Evolutionary conservation across 2,113 vertebrate species (phyloP).

Genomic region (Equus quagga): DNA sequence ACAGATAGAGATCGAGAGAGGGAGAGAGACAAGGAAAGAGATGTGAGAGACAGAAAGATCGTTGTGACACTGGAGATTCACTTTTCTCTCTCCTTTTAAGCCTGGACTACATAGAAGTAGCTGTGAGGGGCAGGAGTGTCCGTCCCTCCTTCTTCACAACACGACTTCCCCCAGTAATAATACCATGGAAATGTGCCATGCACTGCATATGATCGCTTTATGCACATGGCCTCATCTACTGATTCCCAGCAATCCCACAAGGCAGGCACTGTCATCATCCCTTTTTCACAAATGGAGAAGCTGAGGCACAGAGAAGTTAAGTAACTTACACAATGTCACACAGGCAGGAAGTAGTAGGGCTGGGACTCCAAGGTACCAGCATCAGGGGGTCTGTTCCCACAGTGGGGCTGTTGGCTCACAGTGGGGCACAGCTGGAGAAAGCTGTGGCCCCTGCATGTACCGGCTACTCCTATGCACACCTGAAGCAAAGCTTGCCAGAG

Average conservation of each 20-base stretch:
- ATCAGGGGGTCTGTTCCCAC: background rate
- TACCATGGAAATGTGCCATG: background rate
- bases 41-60: background rate
- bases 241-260: background rate
- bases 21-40: background rate
- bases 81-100: background rate
- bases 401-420: background rate
- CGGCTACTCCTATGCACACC: background rate
- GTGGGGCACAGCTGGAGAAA: background rate
- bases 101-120: background rate
- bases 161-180: background rate
- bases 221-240: rapidly evolving
- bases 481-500: background rate
- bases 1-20: background rate
- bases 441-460: too few species aligned
- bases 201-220: background rate
- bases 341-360: background rate
- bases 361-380: background rate
- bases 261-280: background rate
- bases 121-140: background rate
- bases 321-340: background rate
- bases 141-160: background rate
- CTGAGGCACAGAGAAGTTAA: background rate
- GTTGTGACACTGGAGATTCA: background rate
- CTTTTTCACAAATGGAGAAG: background rate